Evolutionary conservation across 2,888 invertebrate genomes (phyloP), one percentile per base, ranked within the genome.

Genomic region (Ethmia dodecea): DNA sequence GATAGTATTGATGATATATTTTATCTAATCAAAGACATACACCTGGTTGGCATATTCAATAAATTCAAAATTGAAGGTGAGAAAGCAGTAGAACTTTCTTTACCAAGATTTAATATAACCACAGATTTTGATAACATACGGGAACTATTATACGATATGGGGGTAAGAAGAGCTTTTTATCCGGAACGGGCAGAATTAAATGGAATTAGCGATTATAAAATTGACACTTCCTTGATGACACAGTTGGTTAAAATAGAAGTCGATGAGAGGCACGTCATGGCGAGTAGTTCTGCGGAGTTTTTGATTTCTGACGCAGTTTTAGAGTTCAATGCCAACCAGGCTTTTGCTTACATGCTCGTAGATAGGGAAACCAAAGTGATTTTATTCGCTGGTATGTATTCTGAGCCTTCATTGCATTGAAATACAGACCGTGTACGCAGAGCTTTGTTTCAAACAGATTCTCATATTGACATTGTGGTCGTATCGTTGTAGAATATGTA

Each of bases 121-220:
- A 60, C 69, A 0, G 63, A 61, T 2, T 14, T 72, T 1, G 63
- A 70, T 38, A 45, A n/a, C n/a, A n/a, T 79, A 8, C 56, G 70
- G 0, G 80, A 80, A 36, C 36, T 80, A 16, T 13, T 80, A 1
- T 50, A 47, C 22, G 80, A 81, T 54, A 75, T 80, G 74, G 79
- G 79, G 1, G 51, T 77, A 0, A 55, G 43, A 22, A 65, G 59
- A n/a, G 52, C 78, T n/a, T 81, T 81, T 39, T 43, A 70, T 37
- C 69, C 67, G 1, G 43, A 59, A 0, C 12, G 46, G 9, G 68
- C 77, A 1, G 60, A 78, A 13, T 54, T 80, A 1, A 47, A 43
- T 0, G 56, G 58, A 12, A 71, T 80, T 5, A 76, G 69, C 51
- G 51, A 68, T 34, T 69, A 55, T 26, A 54, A 48, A 4, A 48